phyloP scores from a whole-genome alignment of 2,113 vertebrate genomes.

The Callocephalon fimbriatum region DNA sequence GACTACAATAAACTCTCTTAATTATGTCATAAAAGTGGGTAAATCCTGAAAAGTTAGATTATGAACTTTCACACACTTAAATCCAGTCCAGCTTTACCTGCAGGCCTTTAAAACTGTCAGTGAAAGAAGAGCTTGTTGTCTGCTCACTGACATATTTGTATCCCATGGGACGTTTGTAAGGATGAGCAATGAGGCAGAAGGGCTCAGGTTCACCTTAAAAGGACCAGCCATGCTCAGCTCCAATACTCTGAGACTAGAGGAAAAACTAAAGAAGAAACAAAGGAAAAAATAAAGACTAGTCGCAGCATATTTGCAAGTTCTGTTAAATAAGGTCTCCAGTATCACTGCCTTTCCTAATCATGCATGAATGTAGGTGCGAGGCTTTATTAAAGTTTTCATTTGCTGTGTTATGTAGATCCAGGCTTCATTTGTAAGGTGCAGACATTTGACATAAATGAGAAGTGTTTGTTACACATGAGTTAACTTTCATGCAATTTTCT shows the following conservation, averaged over 20 bases:
- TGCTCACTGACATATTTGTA: background rate
- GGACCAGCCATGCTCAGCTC: background rate
- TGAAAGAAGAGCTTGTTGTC: background rate
- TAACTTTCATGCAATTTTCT: background rate
- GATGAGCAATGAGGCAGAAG: background rate
- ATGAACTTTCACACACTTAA: background rate
- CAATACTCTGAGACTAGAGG: background rate
- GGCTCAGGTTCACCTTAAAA: background rate
- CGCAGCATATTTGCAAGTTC: background rate
- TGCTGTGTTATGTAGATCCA: background rate
- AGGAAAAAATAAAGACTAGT: background rate
- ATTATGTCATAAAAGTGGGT: conserved; percentile 4
- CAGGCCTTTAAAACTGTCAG: background rate
- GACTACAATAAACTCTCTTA: conserved; percentile 24
- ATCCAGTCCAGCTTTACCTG: background rate
- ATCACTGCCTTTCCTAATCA: background rate
- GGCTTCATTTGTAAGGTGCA: background rate
- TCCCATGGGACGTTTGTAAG: background rate
- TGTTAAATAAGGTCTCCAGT: background rate
- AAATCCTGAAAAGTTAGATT: conserved; percentile 26
- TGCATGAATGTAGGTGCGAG: background rate
- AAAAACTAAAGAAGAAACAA: background rate
- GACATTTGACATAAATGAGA: background rate
- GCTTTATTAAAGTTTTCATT: background rate
- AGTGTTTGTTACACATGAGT: background rate